Evolutionary conservation across 2,888 invertebrate species (phyloP), one percentile per base, ranked within the genome.

Genomic region (Leptothorax acervorum): DNA sequence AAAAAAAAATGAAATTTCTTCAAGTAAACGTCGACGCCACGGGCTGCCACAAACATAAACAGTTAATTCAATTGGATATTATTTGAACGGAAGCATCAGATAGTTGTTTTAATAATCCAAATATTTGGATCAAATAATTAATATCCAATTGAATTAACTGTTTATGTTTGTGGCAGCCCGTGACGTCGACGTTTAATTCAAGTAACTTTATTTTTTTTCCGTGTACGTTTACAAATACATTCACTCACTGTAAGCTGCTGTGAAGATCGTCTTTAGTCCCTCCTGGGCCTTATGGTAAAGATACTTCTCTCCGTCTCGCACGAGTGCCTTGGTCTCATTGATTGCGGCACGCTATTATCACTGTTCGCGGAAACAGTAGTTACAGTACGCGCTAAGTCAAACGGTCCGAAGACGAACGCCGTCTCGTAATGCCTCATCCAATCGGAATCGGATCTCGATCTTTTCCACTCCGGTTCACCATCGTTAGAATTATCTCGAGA

Each of bases 381-480:
- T 15, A n/a, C 5, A 2, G 18, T 51, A 3, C 68, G 55, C 23
- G 71, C n/a, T 2, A 39, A 5, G 48, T 68, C 53, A 5, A 70
- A 23, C 0, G 83, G 51, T 8, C 81, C 87, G n/a, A 89, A 89
- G 11, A 86, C 85, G 9, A 87, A 86, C 23, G 65, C 57, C 12
- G 75, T 85, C 45, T 88, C 88, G 62, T 65, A 89, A 8, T 74
- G 39, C 23, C 84, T 88, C 18, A 66, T 81, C 89, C 89, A 89
- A 18, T 89, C 18, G 11, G 15, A 5, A 35, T 85, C 81, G 3
- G 18, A 12, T 31, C 66, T 86, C 6, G 18, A 57, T 23, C 55
- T 75, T n/a, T 89, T 87, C 11, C 23, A 39, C 1, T 15, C 48
- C 5, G 79, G 48, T 31, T 57, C 53, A 2, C 1, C n/a, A 2